Evolutionary conservation across 2,888 invertebrate species (phyloP), one percentile per base, ranked within the genome.

Genomic region (Lissocephala sabroskyi): DNA sequence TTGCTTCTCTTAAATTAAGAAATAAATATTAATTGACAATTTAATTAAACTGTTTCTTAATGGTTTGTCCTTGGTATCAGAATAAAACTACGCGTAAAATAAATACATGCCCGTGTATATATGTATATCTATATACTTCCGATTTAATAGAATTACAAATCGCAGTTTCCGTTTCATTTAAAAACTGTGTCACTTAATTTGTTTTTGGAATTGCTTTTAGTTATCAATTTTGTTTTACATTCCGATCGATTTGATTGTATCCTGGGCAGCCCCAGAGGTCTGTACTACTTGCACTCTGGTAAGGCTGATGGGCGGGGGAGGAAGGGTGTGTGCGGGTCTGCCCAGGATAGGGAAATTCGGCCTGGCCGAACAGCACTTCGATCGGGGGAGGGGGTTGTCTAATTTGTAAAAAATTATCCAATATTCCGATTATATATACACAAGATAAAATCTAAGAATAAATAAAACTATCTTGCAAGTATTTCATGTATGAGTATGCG

Each of bases 141-240:
- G 52, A 37, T 41, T 44, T 36, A 35, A 61, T 71, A 62, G 62
- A 70, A 55, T 71, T 71, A 62, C 55, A 56, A 62, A 49, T 49
- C 9, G 29, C 5, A 1, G 17, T 56, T 49, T 29, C 26, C 40
- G 11, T 58, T 51, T 45, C 16, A 29, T 55, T 52, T 58, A 66
- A 63, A 70, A 73, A 65, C 68, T 70, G 73, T 70, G 68, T 70
- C 70, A 70, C 70, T 74, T 74, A 74, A 58, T 64, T 66, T 71
- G 71, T 75, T 64, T 64, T 71, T 71, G 75, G 62, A 79, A 79
- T 79, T 79, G 79, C 76, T 77, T 79, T 74, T 62, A 66, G 75
- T 79, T 79, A 59, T 68, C 59, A 63, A 23, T 62, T 66, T 77
- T 70, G 61, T 73, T 73, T 68, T 71, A 65, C 73, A 71, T n/a